phyloP scores from a whole-genome alignment of 1,140 invertebrate species.

The Euborellia annulipes region DNA sequence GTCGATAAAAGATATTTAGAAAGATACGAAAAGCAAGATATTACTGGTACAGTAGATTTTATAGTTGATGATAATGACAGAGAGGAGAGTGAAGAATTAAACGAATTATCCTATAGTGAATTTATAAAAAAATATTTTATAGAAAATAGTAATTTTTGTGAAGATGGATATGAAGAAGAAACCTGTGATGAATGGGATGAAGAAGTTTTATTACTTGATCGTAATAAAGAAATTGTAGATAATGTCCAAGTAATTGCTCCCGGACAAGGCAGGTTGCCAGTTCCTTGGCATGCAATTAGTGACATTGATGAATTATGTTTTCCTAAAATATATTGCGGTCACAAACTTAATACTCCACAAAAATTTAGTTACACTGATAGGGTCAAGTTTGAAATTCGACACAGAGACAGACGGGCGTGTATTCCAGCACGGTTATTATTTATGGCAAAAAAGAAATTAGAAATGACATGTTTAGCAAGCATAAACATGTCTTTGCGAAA shows the following conservation, averaged over 20 bases:
- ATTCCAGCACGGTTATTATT: too few species aligned
- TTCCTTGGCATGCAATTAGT: slow-evolving; percentile 11
- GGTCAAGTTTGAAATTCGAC: slow-evolving; percentile 36
- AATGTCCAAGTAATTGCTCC: slow-evolving; percentile 9
- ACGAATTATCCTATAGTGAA: too few species aligned
- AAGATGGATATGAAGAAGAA: slow-evolving; percentile 10
- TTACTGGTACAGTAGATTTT: too few species aligned
- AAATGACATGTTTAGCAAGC: too few species aligned
- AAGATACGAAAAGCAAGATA: too few species aligned
- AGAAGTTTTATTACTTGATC: slow-evolving; percentile 11
- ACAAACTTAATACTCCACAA: slow-evolving; percentile 3
- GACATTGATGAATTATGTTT: slow-evolving; percentile 14
- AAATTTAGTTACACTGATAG: slow-evolving; percentile 7
- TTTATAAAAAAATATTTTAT: slow-evolving; percentile 11
- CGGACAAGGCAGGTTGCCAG: slow-evolving; percentile 9
- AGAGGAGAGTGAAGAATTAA: too few species aligned
- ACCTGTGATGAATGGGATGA: too few species aligned
- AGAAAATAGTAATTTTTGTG: slow-evolving; percentile 9
- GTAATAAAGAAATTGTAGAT: slow-evolving; percentile 5
- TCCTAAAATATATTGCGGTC: slow-evolving; percentile 9
- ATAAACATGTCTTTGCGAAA: too few species aligned
- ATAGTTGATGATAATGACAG: too few species aligned
- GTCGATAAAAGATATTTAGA: too few species aligned
- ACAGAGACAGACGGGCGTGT: too few species aligned
- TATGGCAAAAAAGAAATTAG: too few species aligned